These are phyloP conservation scores for Danionella cerebrum DNA, from an alignment of 2,113 vertebrate species.

Conservation along the genomic window DNA sequence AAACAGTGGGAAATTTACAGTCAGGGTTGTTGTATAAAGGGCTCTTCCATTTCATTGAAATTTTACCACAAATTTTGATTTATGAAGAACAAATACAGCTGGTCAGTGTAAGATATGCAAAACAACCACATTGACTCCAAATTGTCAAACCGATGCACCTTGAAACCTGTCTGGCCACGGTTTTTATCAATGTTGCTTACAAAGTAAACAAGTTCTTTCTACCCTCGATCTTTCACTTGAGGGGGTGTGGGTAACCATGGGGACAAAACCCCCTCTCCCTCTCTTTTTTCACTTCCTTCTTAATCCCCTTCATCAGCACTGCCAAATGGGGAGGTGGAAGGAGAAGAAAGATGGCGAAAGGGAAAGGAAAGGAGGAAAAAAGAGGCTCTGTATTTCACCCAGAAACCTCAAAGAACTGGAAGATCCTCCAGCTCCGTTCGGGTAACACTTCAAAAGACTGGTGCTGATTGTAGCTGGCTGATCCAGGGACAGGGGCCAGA, in stretches of 20 bases:
- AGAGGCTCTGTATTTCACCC: background rate
- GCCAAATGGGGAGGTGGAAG: background rate
- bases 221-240: slow-evolving; percentile 8
- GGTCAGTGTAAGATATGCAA: background rate
- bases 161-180: slow-evolving; percentile 7
- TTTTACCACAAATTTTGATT: background rate
- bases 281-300: background rate
- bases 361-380: background rate
- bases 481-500: background rate
- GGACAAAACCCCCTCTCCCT: background rate
- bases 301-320: slow-evolving; percentile 8
- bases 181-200: slow-evolving; percentile 38
- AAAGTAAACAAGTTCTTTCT: slow-evolving; percentile 40
- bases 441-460: slow-evolving; percentile 9
- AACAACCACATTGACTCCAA: background rate
- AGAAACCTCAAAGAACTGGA: slow-evolving; percentile 2
- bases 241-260: background rate
- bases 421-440: background rate
- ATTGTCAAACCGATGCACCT: too few relatives aligned
- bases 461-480: background rate
- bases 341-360: background rate
- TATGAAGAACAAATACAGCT: background rate
- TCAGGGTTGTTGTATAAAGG: background rate
- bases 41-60: background rate
- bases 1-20: slow-evolving; percentile 15